Evolutionary conservation across 2,888 invertebrate species (phyloP).

Genomic region (Cephus runcator): DNA sequence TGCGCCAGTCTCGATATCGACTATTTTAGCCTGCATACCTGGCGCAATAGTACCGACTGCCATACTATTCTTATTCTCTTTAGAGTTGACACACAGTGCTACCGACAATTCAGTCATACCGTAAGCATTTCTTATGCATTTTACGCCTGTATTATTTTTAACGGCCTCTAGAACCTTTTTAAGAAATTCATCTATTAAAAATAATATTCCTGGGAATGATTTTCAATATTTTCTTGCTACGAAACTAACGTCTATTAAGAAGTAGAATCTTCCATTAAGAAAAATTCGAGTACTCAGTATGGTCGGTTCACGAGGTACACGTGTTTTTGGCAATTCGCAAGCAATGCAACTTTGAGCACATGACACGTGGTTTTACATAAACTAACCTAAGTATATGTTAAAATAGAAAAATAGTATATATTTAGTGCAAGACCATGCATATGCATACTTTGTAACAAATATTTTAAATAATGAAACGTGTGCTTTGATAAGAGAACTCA

Average conservation of each 20-base stretch:
- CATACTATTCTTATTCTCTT: slow-evolving; percentile 66
- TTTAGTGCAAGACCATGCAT: too few relatives aligned
- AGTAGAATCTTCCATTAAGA: neutral
- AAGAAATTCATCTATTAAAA: neutral
- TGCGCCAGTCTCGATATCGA: slow-evolving; percentile 41
- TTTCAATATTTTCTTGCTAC: neutral
- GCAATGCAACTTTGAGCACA: too few relatives aligned
- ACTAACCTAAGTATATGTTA: too few relatives aligned
- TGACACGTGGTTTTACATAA: too few relatives aligned
- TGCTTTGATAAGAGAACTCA: too few relatives aligned
- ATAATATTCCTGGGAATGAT: neutral
- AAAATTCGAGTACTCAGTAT: neutral
- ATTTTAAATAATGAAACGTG: too few relatives aligned
- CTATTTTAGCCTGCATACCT: slow-evolving; percentile 73
- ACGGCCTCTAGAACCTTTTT: neutral
- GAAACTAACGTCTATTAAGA: neutral
- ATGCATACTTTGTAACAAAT: too few relatives aligned
- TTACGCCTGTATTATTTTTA: neutral
- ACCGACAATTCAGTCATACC: slow-evolving; percentile 84
- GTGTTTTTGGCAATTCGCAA: too few relatives aligned
- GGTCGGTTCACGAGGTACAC: too few relatives aligned
- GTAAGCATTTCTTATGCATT: slow-evolving; percentile 76
- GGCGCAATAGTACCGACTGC: slow-evolving; percentile 74
- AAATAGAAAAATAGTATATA: too few relatives aligned
- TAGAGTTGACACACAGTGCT: slow-evolving; percentile 66